Evolutionary conservation across 2,113 vertebrate species (phyloP).

Genomic region (Oncorhynchus mykiss): DNA sequence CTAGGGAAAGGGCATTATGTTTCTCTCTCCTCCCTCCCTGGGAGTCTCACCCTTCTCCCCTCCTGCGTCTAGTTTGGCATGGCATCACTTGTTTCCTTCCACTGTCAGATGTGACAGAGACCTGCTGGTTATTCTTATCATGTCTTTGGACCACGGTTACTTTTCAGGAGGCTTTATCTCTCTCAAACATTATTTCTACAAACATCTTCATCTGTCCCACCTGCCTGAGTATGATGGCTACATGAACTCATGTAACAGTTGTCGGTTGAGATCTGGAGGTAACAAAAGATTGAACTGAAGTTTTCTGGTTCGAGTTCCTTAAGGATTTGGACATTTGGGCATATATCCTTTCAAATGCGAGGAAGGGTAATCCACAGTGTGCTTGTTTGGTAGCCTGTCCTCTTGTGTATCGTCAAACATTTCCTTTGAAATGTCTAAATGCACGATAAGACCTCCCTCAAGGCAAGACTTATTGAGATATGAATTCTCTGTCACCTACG

Average conservation of each 20-base stretch:
- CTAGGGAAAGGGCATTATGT: slow-evolving; percentile 1
- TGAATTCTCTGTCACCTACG: slow-evolving; percentile 38
- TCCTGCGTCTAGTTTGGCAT: neutral
- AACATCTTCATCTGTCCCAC: slow-evolving; percentile 4
- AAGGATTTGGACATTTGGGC: slow-evolving; percentile 5
- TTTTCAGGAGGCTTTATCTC: no score
- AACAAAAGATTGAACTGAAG: no score
- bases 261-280: no score
- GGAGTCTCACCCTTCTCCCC: neutral
- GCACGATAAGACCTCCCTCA: slow-evolving; percentile 35
- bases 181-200: neutral
- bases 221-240: neutral
- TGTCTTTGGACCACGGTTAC: no score
- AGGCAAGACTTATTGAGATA: slow-evolving; percentile 39
- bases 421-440: slow-evolving; percentile 33
- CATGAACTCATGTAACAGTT: no score
- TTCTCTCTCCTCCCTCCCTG: neutral
- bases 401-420: slow-evolving; percentile 33
- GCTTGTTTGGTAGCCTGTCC: slow-evolving; percentile 30
- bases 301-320: neutral
- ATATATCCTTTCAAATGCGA: slow-evolving; percentile 19
- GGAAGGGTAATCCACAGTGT: slow-evolving; percentile 15
- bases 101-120: no score
- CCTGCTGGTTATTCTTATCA: no score
- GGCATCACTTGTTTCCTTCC: no score